Evolutionary conservation across 2,888 invertebrate species (phyloP), one percentile per base, ranked within the genome.

Genomic region (Creontiades dilutus): DNA sequence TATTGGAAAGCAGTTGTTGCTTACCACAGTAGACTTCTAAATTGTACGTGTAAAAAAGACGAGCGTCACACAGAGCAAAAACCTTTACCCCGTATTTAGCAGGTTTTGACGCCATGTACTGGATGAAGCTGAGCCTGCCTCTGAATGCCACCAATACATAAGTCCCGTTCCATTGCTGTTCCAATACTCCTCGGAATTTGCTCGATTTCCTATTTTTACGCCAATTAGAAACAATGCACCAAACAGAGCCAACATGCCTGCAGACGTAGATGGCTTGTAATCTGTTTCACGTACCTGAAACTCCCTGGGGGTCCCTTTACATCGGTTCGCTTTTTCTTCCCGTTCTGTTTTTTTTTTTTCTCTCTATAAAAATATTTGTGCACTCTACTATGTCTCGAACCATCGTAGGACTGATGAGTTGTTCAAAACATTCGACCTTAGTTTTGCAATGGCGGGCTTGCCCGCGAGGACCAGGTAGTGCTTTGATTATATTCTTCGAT

Each of bases 11-110:
- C 68, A 68, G 37, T 37, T 37, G 37, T 19, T 68, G 68, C 13
- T 68, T 68, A 5, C 68, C 23, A 23, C 68, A 68, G 12, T 27
- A 68, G 0, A 68, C 13, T 68, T 68, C 12, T 12, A 68, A 13
- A 9, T 68, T 13, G 23, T 68, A 68, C 0, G 27, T 68, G 9
- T 68, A 68, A 9, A 11, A 90, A 3, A 55, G 86, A 12, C 27
- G 86, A 0, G 89, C 47, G 52, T 90, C 87, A 52, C 85, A 89
- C 61, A 86, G 16, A 2, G 89, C 86, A 61, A 90, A 91, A 19
- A 91, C 75, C 89, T 91, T 91, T 13, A 91, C 16, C 0, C 86
- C 91, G 46, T 89, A 91, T 75, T 90, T 90, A 46, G 90, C 86
- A 11, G 90, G 90, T 46, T 90, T 90, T 68, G 86, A 5, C 11